Conservation (phyloP, 2,113 vertebrate species). For the Azemiops feae region DNA sequence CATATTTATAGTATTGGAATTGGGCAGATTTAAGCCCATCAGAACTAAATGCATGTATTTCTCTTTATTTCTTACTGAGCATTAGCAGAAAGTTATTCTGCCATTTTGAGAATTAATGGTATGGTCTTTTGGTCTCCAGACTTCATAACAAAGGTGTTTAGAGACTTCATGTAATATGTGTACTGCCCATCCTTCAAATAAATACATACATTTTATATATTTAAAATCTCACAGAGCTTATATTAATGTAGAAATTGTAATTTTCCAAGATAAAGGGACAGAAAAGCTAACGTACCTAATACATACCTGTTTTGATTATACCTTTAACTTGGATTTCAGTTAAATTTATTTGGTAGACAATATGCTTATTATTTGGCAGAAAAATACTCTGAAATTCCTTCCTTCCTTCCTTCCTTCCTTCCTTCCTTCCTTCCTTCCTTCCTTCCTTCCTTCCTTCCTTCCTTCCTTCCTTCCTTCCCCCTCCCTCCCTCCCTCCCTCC, state of each 20-base stretch:
- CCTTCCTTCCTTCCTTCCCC: constrained; percentile 4
- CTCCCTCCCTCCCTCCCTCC: not conserved
- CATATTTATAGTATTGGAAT: not conserved
- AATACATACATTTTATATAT: not conserved
- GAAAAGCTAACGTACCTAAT: not conserved
- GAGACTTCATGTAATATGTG: not conserved
- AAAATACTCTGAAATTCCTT: not conserved
- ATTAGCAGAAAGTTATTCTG: not conserved
- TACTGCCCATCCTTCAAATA: not conserved
- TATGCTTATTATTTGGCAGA: not conserved
- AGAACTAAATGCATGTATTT: not conserved
- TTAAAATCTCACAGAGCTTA: not conserved
- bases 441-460: not conserved
- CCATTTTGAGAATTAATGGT: not conserved
- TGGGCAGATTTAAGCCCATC: not conserved
- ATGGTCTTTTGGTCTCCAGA: not conserved
- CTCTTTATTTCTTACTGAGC: not conserved
- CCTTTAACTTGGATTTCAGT: not conserved
- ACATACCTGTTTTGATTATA: not conserved
- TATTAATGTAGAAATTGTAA: not conserved
- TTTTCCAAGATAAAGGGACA: not conserved
- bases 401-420: constrained; percentile 15
- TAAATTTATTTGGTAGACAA: not conserved
- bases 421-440: constrained; percentile 2
- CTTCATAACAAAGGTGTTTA: not conserved